These are phyloP conservation scores for Microchirus variegatus DNA, from an alignment of 2,797 vertebrate species.

Conservation along the genomic window DNA sequence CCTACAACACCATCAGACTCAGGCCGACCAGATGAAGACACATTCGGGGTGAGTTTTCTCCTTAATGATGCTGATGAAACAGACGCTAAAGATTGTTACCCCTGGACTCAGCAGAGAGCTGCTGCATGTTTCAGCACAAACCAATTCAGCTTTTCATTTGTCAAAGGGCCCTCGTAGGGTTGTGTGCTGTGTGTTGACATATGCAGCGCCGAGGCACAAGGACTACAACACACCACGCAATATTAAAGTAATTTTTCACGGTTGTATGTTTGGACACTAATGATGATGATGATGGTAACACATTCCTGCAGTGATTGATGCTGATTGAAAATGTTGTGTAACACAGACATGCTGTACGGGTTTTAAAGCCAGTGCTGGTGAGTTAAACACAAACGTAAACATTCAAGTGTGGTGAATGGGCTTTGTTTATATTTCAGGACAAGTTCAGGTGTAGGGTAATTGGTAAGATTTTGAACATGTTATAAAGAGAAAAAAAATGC, in stretches of 20 bases:
- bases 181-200: slow-evolving; percentile 29
- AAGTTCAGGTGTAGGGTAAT: slow-evolving; percentile 2
- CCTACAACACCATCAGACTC: slow-evolving; percentile 84
- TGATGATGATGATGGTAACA: slow-evolving; percentile 29
- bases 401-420: slow-evolving; percentile 28
- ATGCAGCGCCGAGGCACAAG: slow-evolving; percentile 10
- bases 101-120: slow-evolving; percentile 16
- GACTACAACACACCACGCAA: slow-evolving; percentile 15
- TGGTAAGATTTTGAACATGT: no score
- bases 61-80: slow-evolving; percentile 50
- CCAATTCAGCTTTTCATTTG: slow-evolving; percentile 23
- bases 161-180: slow-evolving; percentile 25
- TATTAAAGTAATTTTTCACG: slow-evolving; percentile 17
- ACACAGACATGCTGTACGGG: neutral
- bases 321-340: slow-evolving; percentile 19
- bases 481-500: no score
- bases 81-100: slow-evolving; percentile 37
- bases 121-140: slow-evolving; percentile 16
- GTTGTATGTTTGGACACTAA: slow-evolving; percentile 36
- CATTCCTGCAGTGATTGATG: slow-evolving; percentile 19
- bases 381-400: slow-evolving; percentile 4
- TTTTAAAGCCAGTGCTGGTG: slow-evolving; percentile 3
- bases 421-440: slow-evolving; percentile 34
- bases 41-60: slow-evolving; percentile 91
- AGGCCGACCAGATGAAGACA: slow-evolving; percentile 94